Conservation (phyloP, 1,140 invertebrate species). For the Dreissena rostriformis region DNA sequence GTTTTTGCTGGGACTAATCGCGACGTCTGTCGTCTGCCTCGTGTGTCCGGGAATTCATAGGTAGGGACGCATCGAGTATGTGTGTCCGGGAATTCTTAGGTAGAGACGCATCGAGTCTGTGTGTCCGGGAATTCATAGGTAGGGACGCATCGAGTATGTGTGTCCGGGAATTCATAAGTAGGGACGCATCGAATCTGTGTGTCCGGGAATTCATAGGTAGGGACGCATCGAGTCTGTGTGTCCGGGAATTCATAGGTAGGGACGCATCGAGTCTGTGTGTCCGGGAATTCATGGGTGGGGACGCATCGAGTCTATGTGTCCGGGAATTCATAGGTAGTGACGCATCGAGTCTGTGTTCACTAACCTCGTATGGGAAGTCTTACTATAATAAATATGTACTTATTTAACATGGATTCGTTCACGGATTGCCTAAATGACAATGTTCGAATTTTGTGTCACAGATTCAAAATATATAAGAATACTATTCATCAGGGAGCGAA, state of each 20-base stretch:
- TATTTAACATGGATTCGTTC: no score
- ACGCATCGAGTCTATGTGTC: no score
- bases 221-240: not conserved
- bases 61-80: not conserved
- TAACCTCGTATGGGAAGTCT: not conserved
- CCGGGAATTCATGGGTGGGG: not conserved
- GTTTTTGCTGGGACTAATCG: not conserved
- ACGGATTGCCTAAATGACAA: no score
- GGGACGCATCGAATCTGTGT: not conserved
- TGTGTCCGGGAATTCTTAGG: no score
- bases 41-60: not conserved
- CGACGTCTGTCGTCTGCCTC: not conserved
- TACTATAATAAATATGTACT: no score
- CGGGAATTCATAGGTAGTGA: no score
- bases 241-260: no score
- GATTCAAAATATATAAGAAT: no score
- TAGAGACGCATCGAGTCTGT: not conserved
- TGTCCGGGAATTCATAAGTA: no score
- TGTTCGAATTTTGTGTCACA: no score
- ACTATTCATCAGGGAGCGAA: no score
- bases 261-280: not conserved
- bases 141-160: not conserved
- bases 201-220: not conserved
- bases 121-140: not conserved
- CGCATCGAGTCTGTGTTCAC: not conserved